Base-by-base conservation (phyloP, 2,888 invertebrate genomes). In the Heteromyza rotundicornis region DNA sequence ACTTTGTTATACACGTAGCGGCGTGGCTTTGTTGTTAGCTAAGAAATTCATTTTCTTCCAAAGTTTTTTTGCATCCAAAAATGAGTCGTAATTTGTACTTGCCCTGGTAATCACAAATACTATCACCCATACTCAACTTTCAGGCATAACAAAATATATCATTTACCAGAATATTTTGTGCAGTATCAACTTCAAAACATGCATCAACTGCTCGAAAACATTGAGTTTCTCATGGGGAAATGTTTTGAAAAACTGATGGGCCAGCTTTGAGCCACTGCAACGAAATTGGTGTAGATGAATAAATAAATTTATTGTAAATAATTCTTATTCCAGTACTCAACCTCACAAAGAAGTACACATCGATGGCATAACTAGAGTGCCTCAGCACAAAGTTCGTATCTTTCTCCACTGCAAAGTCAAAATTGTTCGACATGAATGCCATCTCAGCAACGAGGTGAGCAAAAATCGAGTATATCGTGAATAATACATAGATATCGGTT, bases 401-500 rank as follows among this genome's bases (percentile, higher is more conserved):
- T 10, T 17, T 2, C n/a, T 24, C 7, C 17, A 8, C 52, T 8
- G 52, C 3, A n/a, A 7, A 19, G 17, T 24, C 52, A 3, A n/a
- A 19, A 57, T 73, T 76, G 35, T 69, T 73, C 5, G 77, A 86
- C 76, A 89, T 86, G 80, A 89, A 89, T 75, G 87, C 88, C 19
- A 88, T 86, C 16, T 89, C 84, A 32, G 89, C 86, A 47, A 87
- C 84, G 1, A 88, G 86, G 70, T 89, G 88, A 5, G 88, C 84
- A 61, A 87, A 85, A 65, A 90, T 88, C 8, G 90, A 85, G 87
- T 90, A 89, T 51, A 89, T 82, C 64, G 90, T 87, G 50, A 89
- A 87, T 2, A 88, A 73, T 16, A 89, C 86, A 24, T 68, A 68
- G 17, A 69, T 44, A 12, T 68, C 65, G 16, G 64, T 60, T 49